Percentiles rank a stretch among this genome's conserved stretches.
Evolutionary conservation across 92 coral and sea anemone genomes (phyloP).

Genomic region (Phymanthus crucifer): DNA sequence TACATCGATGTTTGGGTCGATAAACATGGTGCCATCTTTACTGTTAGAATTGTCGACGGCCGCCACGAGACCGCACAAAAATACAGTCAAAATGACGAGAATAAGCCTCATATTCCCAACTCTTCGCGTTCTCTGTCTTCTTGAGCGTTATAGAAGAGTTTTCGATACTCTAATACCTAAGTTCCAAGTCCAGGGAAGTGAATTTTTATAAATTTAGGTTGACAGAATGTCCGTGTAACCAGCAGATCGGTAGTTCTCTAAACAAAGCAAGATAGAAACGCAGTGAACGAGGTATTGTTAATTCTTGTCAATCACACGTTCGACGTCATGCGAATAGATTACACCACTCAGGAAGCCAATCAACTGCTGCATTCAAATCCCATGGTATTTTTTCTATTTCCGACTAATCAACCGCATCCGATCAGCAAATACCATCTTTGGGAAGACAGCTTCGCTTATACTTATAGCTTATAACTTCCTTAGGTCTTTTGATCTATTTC

Average conservation of each 20-base stretch:
- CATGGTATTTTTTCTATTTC: slow-evolving; percentile 42
- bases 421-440: neutral
- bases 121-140: slow-evolving; percentile 25
- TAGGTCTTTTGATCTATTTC: neutral
- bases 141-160: slow-evolving; percentile 6
- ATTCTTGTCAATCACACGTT: slow-evolving; percentile 69
- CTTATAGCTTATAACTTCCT: neutral
- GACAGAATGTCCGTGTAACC: neutral
- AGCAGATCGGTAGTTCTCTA: neutral
- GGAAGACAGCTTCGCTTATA: neutral
- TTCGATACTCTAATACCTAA: neutral
- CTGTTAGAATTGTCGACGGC: slow-evolving; percentile 45
- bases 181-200: neutral
- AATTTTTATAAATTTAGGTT: neutral
- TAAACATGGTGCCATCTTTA: neutral
- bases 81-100: slow-evolving; percentile 51
- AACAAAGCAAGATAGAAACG: slow-evolving; percentile 30
- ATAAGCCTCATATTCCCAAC: slow-evolving; percentile 41
- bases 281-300: slow-evolving; percentile 41
- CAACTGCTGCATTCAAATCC: slow-evolving; percentile 24
- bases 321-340: slow-evolving; percentile 59
- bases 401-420: slow-evolving; percentile 27
- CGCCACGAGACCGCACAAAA: slow-evolving; percentile 45
- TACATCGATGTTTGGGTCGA: slow-evolving; percentile 53
- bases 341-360: slow-evolving; percentile 37